These are phyloP conservation scores for Ptyas mucosa DNA, from an alignment of 2,113 vertebrate species.

Conservation along the genomic window DNA sequence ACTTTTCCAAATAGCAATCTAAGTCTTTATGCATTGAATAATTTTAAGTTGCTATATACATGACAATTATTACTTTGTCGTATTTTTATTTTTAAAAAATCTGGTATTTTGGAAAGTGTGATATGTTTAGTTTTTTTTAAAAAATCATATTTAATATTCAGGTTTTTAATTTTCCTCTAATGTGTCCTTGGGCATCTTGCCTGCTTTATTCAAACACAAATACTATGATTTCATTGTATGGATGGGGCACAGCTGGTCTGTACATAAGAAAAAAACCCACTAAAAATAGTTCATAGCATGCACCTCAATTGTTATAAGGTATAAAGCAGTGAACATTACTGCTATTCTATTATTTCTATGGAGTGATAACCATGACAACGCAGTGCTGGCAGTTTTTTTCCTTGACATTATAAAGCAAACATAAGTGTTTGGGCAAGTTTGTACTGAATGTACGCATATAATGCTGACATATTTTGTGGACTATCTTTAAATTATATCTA, in stretches of 20 bases:
- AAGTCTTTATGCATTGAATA: neutral
- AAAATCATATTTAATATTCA: neutral
- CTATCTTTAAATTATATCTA: too few relatives aligned
- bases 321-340: constrained; percentile 16
- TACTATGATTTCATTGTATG: constrained; percentile 11
- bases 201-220: neutral
- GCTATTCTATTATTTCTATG: constrained; percentile 12
- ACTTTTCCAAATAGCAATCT: neutral
- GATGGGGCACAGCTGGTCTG: neutral
- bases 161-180: neutral
- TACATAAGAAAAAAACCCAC: constrained; percentile 4
- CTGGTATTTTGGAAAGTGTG: neutral
- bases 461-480: neutral
- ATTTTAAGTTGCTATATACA: neutral
- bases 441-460: constrained; percentile 27
- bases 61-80: neutral
- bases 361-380: constrained; percentile 43
- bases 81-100: neutral
- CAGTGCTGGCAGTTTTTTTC: neutral
- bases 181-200: too few relatives aligned
- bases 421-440: constrained; percentile 30
- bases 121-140: neutral
- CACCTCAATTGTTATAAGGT: neutral
- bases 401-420: constrained; percentile 47
- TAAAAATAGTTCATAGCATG: constrained; percentile 9